Base-by-base conservation (phyloP, 1,140 invertebrate genomes). In the Atopsyche davidsoni region DNA sequence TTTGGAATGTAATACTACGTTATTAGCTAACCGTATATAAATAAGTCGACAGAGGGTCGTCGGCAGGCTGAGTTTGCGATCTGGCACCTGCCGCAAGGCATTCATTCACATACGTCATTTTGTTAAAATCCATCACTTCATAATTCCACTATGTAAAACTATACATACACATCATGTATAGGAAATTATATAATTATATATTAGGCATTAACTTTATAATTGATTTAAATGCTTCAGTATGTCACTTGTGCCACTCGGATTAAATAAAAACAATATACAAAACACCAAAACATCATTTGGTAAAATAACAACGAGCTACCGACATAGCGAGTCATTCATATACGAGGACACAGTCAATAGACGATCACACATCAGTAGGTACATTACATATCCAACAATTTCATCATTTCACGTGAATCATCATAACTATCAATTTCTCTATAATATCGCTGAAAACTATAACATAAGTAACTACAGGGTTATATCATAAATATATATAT, bases 221-320 rank as follows among this genome's bases (percentile, higher is more conserved):
- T 56, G 39, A 56, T 51, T 55, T 56, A 56, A 56, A 56, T 56
- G 54, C 54, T 56, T 56, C 36, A 36, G 46, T 38, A 19, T 53
- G 43, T 53, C 50, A 51, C 54, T 47, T 50, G 45, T 45, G 54
- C 44, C 48, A 48, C 38, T 45, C 39, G 41, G 25, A 47, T 51
- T 45, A 52, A 44, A 53, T 50, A 49, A 50, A 57, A 53, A 53
- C 50, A 57, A 57, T 56, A 40, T 57, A 57, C 42, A 51, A 43
- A 57, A 57, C 55, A 57, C 55, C 55, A 57, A 57, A 57, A 39
- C 34, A 38, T 43, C 51, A 47, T 51, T 56, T 51, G 45, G 49
- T 47, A 51, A 56, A 56, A 56, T 56, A 56, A 56, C 54, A 56
- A 56, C 51, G 41, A 56, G 49, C 54, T 51, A 51, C 54, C 49